Evolutionary conservation across 2,888 invertebrate species (phyloP).

Genomic region (Itoplectis maculator): DNA sequence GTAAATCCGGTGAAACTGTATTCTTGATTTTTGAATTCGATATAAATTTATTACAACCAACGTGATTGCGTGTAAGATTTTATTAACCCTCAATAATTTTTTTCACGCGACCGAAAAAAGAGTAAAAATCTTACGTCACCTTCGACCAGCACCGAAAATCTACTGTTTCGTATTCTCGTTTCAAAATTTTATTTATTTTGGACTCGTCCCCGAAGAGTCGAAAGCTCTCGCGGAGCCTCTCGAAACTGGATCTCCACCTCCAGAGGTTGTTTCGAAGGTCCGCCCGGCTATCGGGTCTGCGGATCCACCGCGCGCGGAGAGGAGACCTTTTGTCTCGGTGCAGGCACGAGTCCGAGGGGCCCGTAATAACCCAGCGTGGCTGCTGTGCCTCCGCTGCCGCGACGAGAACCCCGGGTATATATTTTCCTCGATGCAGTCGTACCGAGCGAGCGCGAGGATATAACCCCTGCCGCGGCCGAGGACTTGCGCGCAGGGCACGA

Average conservation of each 20-base stretch:
- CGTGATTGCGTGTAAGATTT: no score
- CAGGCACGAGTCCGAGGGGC: constrained; percentile 71
- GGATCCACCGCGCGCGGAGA: constrained; percentile 67
- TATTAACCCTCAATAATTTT: no score
- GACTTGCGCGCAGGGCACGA: constrained; percentile 26
- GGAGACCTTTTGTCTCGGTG: constrained; percentile 74
- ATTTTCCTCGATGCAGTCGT: constrained; percentile 39
- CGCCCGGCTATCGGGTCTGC: constrained; percentile 45
- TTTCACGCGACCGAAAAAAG: no score
- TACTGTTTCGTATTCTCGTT: neutral
- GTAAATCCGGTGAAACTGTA: no score
- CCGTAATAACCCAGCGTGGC: constrained; percentile 72
- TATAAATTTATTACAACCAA: no score
- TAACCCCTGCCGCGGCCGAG: constrained; percentile 63
- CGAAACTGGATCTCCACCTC: constrained; percentile 63
- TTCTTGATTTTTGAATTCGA: no score
- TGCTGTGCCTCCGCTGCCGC: constrained; percentile 41
- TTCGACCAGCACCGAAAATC: no score
- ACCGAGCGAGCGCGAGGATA: constrained; percentile 63
- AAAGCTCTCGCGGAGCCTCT: constrained; percentile 43
- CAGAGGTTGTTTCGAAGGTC: constrained; percentile 29
- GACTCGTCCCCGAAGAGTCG: no score
- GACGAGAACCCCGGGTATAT: constrained; percentile 47
- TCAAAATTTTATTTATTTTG: no score
- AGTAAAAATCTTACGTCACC: no score